phyloP scores from a whole-genome alignment of 1,140 invertebrate genomes.

The Lethrus apterus region DNA sequence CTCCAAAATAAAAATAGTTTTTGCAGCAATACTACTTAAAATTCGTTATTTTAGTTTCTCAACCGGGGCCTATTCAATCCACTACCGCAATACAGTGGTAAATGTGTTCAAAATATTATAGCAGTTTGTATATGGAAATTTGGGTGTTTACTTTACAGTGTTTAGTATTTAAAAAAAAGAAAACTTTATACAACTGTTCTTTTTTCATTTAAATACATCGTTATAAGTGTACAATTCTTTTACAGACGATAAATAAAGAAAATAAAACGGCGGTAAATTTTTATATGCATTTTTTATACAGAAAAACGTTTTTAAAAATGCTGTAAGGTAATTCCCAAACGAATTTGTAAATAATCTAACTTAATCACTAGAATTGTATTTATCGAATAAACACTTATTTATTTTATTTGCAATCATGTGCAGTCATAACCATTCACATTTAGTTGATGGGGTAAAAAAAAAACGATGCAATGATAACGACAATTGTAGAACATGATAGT shows the following conservation, averaged over 20 bases:
- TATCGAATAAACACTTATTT: slow-evolving; percentile 34
- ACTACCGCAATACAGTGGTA: slow-evolving; percentile 32
- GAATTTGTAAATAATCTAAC: slow-evolving; percentile 33
- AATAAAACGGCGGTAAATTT: background rate
- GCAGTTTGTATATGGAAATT: slow-evolving; percentile 26
- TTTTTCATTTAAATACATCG: slow-evolving; percentile 8
- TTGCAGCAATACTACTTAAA: slow-evolving; percentile 1
- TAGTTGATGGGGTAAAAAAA: slow-evolving; percentile 23
- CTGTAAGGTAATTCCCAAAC: slow-evolving; percentile 20
- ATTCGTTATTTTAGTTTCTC: slow-evolving; percentile 14
- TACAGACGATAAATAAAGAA: slow-evolving; percentile 1
- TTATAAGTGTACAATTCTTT: slow-evolving; percentile 8
- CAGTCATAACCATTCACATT: slow-evolving; percentile 30
- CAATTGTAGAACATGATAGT: slow-evolving; percentile 33
- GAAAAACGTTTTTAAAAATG: slow-evolving; percentile 13
- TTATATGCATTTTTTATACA: slow-evolving; percentile 14
- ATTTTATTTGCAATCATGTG: slow-evolving; percentile 33
- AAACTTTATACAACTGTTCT: slow-evolving; percentile 9
- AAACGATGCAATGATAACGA: slow-evolving; percentile 23
- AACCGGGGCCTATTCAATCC: slow-evolving; percentile 35
- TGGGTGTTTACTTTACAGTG: slow-evolving; percentile 14
- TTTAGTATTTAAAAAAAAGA: slow-evolving; percentile 10
- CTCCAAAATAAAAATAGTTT: too few species aligned
- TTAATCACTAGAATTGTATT: slow-evolving; percentile 33
- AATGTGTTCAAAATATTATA: slow-evolving; percentile 36